These are phyloP conservation scores for Fistularia commersonii DNA, from an alignment of 2,797 vertebrate species.

Conservation along the genomic window DNA sequence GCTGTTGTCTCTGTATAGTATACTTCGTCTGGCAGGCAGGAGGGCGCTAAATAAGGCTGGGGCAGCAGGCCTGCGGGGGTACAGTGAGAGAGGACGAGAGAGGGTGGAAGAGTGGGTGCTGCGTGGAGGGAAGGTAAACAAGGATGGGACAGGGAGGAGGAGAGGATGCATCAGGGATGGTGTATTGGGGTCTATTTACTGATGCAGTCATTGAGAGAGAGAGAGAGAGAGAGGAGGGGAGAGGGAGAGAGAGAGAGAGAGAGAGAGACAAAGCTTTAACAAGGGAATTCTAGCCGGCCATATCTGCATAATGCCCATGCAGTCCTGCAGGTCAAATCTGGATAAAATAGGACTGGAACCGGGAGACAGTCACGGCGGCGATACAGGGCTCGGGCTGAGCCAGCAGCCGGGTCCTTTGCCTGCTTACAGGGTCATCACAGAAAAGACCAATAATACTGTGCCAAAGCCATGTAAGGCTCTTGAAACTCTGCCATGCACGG, in stretches of 20 bases:
- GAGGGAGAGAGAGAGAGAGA: conserved; percentile 2
- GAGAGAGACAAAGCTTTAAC: conserved; percentile 21
- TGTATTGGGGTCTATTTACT: conserved; percentile 73
- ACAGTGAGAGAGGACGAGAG: conserved; percentile 16
- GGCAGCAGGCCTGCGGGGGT: conserved; percentile 45
- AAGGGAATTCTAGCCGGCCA: conserved; percentile 43
- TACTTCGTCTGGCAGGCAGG: conserved; percentile 47
- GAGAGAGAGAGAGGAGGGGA: conserved; percentile 5
- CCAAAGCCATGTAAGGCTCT: conserved; percentile 58
- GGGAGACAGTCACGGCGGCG: conserved; percentile 34
- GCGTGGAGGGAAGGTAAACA: conserved; percentile 56
- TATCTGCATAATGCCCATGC: conserved; percentile 62
- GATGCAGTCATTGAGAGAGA: conserved; percentile 68
- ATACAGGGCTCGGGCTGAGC: conserved; percentile 33
- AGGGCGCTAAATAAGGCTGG: conserved; percentile 60
- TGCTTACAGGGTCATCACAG: conserved; percentile 42
- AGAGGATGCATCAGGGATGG: conserved; percentile 58
- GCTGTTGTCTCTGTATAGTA: conserved; percentile 66
- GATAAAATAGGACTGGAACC: conserved; percentile 46
- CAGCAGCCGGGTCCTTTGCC: conserved; percentile 33
- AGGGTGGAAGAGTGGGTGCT: conserved; percentile 19
- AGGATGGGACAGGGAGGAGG: conserved; percentile 51
- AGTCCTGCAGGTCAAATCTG: conserved; percentile 63
- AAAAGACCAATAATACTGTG: conserved; percentile 35
- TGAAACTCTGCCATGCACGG: conserved; percentile 54